Evolutionary conservation across 2,113 vertebrate genomes (phyloP).

Genomic region (Rhabdomys dilectus): DNA sequence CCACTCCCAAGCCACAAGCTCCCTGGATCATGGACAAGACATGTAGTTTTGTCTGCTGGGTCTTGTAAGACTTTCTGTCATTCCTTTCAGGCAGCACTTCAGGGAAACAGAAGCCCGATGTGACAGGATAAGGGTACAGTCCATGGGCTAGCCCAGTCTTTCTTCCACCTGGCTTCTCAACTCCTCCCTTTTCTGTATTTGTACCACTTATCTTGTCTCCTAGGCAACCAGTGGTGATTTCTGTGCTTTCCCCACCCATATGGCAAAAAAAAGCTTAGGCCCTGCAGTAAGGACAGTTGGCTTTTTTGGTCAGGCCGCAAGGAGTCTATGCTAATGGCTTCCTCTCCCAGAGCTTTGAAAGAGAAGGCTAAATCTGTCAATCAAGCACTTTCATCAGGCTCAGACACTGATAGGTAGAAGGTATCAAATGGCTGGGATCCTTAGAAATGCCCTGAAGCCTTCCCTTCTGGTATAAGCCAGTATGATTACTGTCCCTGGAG

Average conservation of each 20-base stretch:
- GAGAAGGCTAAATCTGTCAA: background rate
- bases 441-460: background rate
- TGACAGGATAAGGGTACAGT: background rate
- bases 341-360: conserved; percentile 27
- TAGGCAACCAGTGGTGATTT: conserved; percentile 43
- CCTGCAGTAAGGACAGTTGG: background rate
- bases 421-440: background rate
- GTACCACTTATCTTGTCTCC: conserved; percentile 58
- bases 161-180: conserved; percentile 2
- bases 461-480: background rate
- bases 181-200: conserved; percentile 38
- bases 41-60: background rate
- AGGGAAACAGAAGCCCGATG: background rate
- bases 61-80: background rate
- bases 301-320: conserved; percentile 22
- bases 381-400: background rate
- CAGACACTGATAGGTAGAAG: background rate
- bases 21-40: background rate
- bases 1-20: background rate
- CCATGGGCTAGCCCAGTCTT: background rate
- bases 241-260: conserved; percentile 6
- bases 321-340: background rate
- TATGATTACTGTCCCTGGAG: background rate
- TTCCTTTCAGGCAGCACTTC: background rate
- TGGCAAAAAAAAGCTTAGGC: conserved; percentile 21